phyloP scores from a whole-genome alignment of 2,113 vertebrate species.

The Mellivora capensis region DNA sequence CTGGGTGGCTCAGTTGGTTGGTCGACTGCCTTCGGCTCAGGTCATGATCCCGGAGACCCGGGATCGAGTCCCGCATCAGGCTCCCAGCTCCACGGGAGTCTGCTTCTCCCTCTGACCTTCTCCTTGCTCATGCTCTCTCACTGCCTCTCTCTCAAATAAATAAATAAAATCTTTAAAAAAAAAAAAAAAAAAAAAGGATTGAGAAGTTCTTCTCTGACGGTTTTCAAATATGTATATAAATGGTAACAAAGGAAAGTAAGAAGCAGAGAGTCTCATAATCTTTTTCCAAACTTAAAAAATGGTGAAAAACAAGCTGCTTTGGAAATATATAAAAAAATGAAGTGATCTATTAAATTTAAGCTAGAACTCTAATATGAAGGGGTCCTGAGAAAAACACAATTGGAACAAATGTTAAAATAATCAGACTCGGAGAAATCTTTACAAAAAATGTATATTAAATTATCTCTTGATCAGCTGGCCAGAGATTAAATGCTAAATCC shows the following conservation, averaged over 20 bases:
- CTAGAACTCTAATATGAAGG: background rate
- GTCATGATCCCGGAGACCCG: too few relatives aligned
- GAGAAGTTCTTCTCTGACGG: background rate
- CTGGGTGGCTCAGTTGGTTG: too few relatives aligned
- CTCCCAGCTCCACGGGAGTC: too few relatives aligned
- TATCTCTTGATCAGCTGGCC: background rate
- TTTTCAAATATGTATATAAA: background rate
- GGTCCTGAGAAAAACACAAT: background rate
- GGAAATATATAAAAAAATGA: background rate
- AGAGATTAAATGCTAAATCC: background rate
- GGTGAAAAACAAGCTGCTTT: background rate
- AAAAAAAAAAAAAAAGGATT: too few relatives aligned
- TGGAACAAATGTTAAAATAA: slow-evolving; percentile 20
- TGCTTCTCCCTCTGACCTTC: too few relatives aligned
- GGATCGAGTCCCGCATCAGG: too few relatives aligned
- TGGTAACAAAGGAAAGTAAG: background rate
- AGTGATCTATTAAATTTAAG: background rate
- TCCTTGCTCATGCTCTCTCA: too few relatives aligned
- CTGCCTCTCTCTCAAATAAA: too few relatives aligned
- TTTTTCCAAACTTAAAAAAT: background rate
- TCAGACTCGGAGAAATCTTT: background rate
- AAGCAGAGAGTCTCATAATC: background rate
- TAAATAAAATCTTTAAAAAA: too few relatives aligned
- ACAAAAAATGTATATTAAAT: background rate
- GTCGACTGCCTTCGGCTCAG: too few relatives aligned